Evolutionary conservation across 2,113 vertebrate genomes (phyloP), one percentile per base, ranked within the genome.

Genomic region (Caloenas nicobarica): DNA sequence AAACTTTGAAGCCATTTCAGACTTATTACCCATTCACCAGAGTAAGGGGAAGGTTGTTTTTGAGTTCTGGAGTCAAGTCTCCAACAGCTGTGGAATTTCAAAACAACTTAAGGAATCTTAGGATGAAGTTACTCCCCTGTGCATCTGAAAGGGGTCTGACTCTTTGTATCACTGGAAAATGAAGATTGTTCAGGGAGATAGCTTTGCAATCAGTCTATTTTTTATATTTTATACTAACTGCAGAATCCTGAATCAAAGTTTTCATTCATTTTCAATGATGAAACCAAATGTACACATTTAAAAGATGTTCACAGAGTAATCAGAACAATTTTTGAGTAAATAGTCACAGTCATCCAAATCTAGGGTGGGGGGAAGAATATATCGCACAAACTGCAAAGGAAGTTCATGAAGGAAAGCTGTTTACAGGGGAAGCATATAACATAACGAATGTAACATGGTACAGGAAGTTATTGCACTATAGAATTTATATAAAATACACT

Each of bases 391-490:
- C 76, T 81, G 86, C 71, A 93, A 74, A 71, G 85, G 65, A 77
- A 90, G 83, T 83, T 90, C 34, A 28, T 94, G 68, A 15, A 81
- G 83, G 86, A 92, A 86, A 96, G 88, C 56, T 88, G 85, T 97
- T 94, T 97, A 97, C 93, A 95, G 77, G 77, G 88, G 61, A 81
- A 68, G 70, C 44, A 13, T 61, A 56, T 58, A 36, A 86, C 5
- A 11, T 88, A 71, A 95, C 88, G 96, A 97, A 95, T 97, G 95
- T 96, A 96, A 88, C 31, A 76, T 12, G 86, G 61, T 71, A 25
- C 88, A 81, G 90, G 86, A 91, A 89, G 92, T 92, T 92, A 96
- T 96, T 96, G 95, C 95, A 96, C 95, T 97, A 95, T 61, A 58
- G 82, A 97, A 81, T 96, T 96, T 97, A 78, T 96, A 93, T 40